These are phyloP conservation scores for Physocephala rufipes DNA, from an alignment of 2,888 invertebrate genomes.

Conservation along the genomic window DNA sequence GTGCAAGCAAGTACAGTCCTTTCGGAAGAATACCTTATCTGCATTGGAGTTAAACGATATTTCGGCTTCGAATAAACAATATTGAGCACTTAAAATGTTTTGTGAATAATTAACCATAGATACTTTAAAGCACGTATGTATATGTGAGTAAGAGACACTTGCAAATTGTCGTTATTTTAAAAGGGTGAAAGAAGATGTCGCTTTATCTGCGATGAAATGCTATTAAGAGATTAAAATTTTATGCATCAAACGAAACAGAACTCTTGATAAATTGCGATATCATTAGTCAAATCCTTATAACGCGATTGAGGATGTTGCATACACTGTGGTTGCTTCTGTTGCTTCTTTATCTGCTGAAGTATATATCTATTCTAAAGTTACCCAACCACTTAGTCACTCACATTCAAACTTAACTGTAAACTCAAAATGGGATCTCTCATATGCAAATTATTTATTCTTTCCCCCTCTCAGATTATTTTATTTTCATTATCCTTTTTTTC, in stretches of 20 bases:
- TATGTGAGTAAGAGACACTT: background rate
- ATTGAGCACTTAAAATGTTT: background rate
- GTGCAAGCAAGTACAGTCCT: no score
- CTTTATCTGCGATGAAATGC: conserved; percentile 25
- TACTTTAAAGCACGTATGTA: background rate
- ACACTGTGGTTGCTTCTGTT: conserved; percentile 5
- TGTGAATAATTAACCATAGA: conserved; percentile 17
- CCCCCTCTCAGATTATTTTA: background rate
- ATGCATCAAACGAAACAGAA: conserved; percentile 1
- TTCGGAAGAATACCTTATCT: background rate
- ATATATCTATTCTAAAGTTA: background rate
- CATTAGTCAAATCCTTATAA: conserved; percentile 39
- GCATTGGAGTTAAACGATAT: background rate
- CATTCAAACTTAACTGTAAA: background rate
- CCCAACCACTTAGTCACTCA: background rate
- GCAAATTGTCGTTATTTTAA: background rate
- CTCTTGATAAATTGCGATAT: conserved; percentile 39
- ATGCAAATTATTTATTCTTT: conserved; percentile 38
- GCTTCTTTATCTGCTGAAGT: no score
- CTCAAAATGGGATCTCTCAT: no score
- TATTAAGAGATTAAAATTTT: conserved; percentile 22
- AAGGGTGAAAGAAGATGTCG: background rate
- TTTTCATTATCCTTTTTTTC: background rate
- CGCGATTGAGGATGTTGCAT: conserved; percentile 1
- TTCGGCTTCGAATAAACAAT: background rate